Percentiles rank a stretch among this genome's conserved stretches.
phyloP scores from a whole-genome alignment of 1,140 invertebrate species.

The Augochlora pura region DNA sequence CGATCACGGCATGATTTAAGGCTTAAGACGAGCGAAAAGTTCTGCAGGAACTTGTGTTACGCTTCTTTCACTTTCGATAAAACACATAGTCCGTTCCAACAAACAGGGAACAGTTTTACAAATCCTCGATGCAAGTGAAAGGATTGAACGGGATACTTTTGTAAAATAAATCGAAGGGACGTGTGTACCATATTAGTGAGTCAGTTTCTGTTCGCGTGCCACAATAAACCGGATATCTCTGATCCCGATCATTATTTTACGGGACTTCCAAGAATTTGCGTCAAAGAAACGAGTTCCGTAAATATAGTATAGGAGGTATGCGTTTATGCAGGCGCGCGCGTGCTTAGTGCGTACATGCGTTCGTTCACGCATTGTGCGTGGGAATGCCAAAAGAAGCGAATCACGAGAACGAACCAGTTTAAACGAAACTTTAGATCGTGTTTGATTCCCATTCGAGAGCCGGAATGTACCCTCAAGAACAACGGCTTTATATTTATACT shows the following conservation, averaged over 20 bases:
- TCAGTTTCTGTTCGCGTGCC: conserved; percentile 10
- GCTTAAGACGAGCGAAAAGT: conserved; percentile 26
- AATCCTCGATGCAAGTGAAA: conserved; percentile 26
- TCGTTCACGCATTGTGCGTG: conserved; percentile 37
- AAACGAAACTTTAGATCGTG: not conserved
- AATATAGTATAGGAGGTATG: conserved; percentile 36
- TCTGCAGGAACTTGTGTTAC: conserved; percentile 40
- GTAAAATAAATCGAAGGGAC: conserved; percentile 18
- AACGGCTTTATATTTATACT: not conserved
- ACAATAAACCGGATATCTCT: conserved; percentile 30
- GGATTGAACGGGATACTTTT: not conserved
- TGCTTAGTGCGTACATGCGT: conserved; percentile 32
- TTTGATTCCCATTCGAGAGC: not conserved
- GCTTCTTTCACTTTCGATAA: conserved; percentile 45
- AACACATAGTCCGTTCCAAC: not conserved
- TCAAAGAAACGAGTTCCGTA: conserved; percentile 26
- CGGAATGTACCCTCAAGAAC: not conserved
- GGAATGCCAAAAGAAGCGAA: conserved; percentile 23
- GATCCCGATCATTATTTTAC: conserved; percentile 12
- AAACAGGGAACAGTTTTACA: conserved; percentile 15
- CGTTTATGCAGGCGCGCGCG: conserved; percentile 48
- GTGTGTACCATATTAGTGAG: not conserved
- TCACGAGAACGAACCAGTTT: not conserved
- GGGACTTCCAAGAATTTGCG: conserved; percentile 8
- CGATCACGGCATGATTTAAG: conserved; percentile 14